A percentile compares a stretch with the other conserved stretches of the same genome.
Conservation (phyloP, 2,888 invertebrate species). For the Andrena camellia region DNA sequence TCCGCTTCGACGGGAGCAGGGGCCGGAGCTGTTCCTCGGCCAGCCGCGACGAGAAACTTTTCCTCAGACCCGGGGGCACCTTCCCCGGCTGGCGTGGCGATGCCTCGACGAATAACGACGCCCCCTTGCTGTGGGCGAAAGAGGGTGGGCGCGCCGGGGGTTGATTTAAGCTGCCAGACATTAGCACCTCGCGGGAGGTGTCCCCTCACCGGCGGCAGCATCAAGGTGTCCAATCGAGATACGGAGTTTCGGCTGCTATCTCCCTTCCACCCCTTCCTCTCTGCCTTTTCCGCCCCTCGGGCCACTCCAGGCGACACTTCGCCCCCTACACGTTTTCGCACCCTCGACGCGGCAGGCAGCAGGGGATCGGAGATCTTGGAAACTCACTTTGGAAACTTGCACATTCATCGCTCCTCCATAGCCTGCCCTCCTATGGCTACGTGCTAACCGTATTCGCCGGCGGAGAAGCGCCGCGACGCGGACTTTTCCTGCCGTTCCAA, state of each 20-base stretch:
- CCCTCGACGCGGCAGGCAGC: conserved; percentile 38
- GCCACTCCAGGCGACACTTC: conserved; percentile 51
- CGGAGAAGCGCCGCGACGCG: conserved; percentile 12
- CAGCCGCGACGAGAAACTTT: conserved; percentile 59
- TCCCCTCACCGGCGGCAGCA: conserved; percentile 42
- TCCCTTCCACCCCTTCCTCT: conserved; percentile 17
- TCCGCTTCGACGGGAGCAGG: conserved; percentile 35
- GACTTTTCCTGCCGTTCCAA: conserved; percentile 48
- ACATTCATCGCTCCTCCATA: conserved; percentile 61
- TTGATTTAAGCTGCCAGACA: conserved; percentile 76
- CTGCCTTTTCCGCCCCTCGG: conserved; percentile 23
- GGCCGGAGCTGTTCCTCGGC: conserved; percentile 15
- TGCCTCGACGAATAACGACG: conserved; percentile 36
- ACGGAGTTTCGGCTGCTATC: conserved; percentile 63
- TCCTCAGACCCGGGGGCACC: conserved; percentile 62
- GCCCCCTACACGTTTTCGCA: conserved; percentile 60
- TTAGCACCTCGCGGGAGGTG: conserved; percentile 73
- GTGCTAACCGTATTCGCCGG: conserved; percentile 59
- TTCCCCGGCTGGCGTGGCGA: conserved; percentile 35
- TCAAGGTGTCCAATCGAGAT: conserved; percentile 72
- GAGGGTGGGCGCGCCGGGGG: conserved; percentile 39
- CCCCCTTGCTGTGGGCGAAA: conserved; percentile 2
- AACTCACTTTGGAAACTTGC: conserved; percentile 71
- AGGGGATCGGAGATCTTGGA: conserved; percentile 54
- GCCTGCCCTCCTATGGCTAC: conserved; percentile 24